Conservation (phyloP, 2,888 invertebrate genomes). For the Lottia scabra region DNA sequence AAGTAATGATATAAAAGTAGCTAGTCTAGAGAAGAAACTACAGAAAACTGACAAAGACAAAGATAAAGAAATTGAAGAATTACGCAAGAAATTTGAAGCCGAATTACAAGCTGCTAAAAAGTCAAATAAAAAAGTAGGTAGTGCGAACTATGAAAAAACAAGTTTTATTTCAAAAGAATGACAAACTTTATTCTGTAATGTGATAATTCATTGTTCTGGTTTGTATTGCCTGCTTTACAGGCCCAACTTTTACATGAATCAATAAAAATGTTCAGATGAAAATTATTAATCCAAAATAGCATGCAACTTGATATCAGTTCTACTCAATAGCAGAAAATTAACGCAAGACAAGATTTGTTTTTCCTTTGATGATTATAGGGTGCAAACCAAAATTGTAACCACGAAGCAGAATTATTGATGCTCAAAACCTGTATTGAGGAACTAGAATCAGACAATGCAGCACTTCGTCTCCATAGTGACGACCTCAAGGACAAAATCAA, state of each 20-base stretch:
- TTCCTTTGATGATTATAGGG: slow-evolving; percentile 1
- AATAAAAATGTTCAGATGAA: too few relatives aligned
- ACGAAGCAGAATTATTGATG: slow-evolving; percentile 41
- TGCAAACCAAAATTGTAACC: slow-evolving; percentile 39
- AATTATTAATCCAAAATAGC: too few relatives aligned
- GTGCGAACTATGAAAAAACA: too few relatives aligned
- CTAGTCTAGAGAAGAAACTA: slow-evolving; percentile 33
- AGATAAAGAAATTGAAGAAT: slow-evolving; percentile 44
- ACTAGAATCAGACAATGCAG: slow-evolving; percentile 53
- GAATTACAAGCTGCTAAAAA: slow-evolving; percentile 40
- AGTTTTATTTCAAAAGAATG: too few relatives aligned
- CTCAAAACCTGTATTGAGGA: slow-evolving; percentile 40
- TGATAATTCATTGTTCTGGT: not conserved
- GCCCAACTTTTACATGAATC: too few relatives aligned
- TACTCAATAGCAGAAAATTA: too few relatives aligned
- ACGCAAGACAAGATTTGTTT: not conserved
- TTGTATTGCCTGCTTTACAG: too few relatives aligned
- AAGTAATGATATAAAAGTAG: slow-evolving; percentile 15
- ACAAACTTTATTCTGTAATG: too few relatives aligned
- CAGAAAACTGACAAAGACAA: slow-evolving; percentile 32
- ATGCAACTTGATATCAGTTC: too few relatives aligned
- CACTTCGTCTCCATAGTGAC: slow-evolving; percentile 46
- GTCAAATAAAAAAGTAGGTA: slow-evolving; percentile 4
- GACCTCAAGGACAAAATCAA: slow-evolving; percentile 51
- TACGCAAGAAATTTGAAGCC: slow-evolving; percentile 45